Evolutionary conservation across 2,113 vertebrate genomes (phyloP).

Genomic region (Neolamprologus modestus): DNA sequence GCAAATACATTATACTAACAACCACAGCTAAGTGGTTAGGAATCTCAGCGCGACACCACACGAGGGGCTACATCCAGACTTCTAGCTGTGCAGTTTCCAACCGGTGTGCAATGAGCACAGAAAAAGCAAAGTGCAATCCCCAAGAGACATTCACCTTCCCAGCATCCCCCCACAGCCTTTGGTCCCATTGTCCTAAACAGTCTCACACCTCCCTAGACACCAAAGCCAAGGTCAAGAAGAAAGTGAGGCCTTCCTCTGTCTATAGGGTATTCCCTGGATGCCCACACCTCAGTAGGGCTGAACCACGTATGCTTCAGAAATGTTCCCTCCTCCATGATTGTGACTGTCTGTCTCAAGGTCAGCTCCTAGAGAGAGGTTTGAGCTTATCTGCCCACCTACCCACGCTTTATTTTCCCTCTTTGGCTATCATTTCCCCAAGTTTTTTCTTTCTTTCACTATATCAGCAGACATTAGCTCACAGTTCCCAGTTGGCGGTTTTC

Average conservation of each 20-base stretch:
- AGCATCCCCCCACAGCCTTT: conserved; percentile 16
- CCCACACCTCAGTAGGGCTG: conserved; percentile 23
- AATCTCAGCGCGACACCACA: conserved; percentile 3
- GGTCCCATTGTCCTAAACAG: conserved; percentile 30
- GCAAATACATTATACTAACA: conserved; percentile 52
- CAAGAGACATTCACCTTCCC: conserved; percentile 12
- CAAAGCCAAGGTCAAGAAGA: conserved; percentile 67
- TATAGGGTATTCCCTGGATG: conserved; percentile 53
- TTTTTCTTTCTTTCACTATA: conserved; percentile 1
- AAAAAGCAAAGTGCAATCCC: conserved; percentile 10
- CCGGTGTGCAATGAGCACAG: neutral
- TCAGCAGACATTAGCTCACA: conserved; percentile 42
- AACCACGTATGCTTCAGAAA: conserved; percentile 45
- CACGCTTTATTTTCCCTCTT: neutral
- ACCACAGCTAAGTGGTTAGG: conserved; percentile 38
- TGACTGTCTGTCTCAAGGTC: conserved; percentile 68
- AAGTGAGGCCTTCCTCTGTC: conserved; percentile 39
- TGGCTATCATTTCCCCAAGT: conserved; percentile 7
- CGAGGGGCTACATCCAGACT: conserved; percentile 18
- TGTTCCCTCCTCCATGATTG: conserved; percentile 58
- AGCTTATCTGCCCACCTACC: conserved; percentile 51
- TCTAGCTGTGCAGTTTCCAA: neutral
- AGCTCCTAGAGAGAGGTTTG: conserved; percentile 38
- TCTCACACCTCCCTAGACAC: conserved; percentile 30
- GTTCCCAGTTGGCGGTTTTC: conserved; percentile 26